Evolutionary conservation across 2,888 invertebrate species (phyloP).

Genomic region (Rhorus exstirpatorius): DNA sequence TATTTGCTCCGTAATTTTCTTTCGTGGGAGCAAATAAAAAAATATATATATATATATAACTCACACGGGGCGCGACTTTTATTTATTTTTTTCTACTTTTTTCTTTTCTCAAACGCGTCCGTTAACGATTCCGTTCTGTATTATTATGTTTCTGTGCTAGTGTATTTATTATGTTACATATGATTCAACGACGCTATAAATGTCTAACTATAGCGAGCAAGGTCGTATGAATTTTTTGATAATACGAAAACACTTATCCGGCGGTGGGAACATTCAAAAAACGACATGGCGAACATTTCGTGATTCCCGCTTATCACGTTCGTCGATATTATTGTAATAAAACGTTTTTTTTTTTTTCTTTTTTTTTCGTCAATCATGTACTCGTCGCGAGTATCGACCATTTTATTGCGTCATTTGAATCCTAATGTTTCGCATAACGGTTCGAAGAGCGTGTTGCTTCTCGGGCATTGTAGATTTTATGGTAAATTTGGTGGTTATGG

Average conservation of each 20-base stretch:
- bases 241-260: background rate
- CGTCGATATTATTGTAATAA: constrained; percentile 3
- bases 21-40: constrained; percentile 1
- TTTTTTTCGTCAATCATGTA: constrained; percentile 53
- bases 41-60: background rate
- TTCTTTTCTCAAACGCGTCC: background rate
- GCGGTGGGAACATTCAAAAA: constrained; percentile 62
- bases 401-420: constrained; percentile 71
- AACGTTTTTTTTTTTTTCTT: constrained; percentile 5
- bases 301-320: constrained; percentile 24
- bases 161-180: background rate
- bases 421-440: constrained; percentile 41
- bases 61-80: background rate
- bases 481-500: constrained; percentile 76
- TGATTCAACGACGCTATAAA: constrained; percentile 17
- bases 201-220: constrained; percentile 34
- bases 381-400: constrained; percentile 71
- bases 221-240: constrained; percentile 15
- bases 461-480: constrained; percentile 65
- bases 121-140: background rate
- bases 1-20: constrained; percentile 32
- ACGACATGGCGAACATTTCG: constrained; percentile 23
- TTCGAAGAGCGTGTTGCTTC: constrained; percentile 42
- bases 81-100: too few species aligned
- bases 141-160: constrained; percentile 15